Base-by-base conservation (phyloP, 2,888 invertebrate genomes). In the Rotaria socialis region DNA sequence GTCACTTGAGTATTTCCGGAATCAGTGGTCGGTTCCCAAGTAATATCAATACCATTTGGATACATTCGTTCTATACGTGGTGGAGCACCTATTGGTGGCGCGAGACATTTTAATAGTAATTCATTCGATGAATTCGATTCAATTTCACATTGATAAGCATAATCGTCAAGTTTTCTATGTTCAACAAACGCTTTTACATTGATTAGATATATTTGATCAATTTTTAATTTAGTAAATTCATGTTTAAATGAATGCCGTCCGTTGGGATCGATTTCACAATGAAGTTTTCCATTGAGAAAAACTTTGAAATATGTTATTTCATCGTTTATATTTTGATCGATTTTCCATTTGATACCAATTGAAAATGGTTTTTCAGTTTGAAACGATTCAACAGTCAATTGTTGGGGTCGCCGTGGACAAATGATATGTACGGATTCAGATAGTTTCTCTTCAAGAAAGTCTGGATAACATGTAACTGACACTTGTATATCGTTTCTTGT, bases 11-110 rank as follows among this genome's bases (percentile, higher is more conserved):
- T 90, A 87, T 91, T 91, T 19, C 90, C 90, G 87, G 89, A 90
- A 87, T 91, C 90, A 86, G 90, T 90, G 3, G 91, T 91, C 55
- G 89, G 89, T 88, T 89, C 89, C 91, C 91, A 91, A 24, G 90
- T 90, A 86, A 91, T 89, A 88, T 91, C 91, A 85, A 91, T 89
- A 7, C 91, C 91, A 52, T 90, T 89, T 7, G 89, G 89, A 86
- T 89, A 89, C 88, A 91, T 89, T 14, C 90, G 89, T 86, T 91
- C 91, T 22, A 91, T 89, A 19, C 90, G 88, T 67, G 91, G 89
- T 56, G 89, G 89, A n/a, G 91, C 90, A 4, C 90, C 90, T 86
- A 88, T 89, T 43, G 91, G 91, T 22, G 90, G 90, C 5, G 90
- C 90, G 14, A 91, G 89, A 50, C 90, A 90, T 88, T 89, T 89